Percentiles rank a stretch among this genome's conserved stretches.
phyloP scores from a whole-genome alignment of 2,113 vertebrate species.

The Pollachius pollachius region DNA sequence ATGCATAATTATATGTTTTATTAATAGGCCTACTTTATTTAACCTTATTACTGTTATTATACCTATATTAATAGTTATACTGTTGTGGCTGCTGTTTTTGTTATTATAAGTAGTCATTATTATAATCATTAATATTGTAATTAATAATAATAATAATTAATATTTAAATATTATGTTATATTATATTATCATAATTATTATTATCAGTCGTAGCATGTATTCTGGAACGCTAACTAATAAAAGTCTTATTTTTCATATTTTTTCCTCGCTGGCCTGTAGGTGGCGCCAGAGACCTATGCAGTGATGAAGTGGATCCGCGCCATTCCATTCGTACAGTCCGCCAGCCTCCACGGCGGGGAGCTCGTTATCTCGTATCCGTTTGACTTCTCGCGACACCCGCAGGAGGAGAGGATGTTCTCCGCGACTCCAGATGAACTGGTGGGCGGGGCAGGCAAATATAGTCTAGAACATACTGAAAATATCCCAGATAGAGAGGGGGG shows the following conservation, averaged over 20 bases:
- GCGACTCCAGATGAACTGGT: slow-evolving; percentile 96
- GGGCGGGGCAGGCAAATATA: neutral
- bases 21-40: too few relatives aligned
- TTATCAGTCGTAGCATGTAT: too few relatives aligned
- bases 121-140: too few relatives aligned
- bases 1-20: too few relatives aligned
- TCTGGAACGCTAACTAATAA: neutral
- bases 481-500: neutral
- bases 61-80: neutral
- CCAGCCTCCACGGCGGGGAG: slow-evolving; percentile 93
- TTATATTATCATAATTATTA: neutral
- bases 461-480: neutral
- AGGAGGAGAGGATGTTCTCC: slow-evolving; percentile 89
- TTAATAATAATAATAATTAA: too few relatives aligned
- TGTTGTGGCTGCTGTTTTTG: neutral
- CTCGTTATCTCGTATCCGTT: slow-evolving; percentile 95
- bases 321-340: slow-evolving; percentile 89
- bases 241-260: neutral
- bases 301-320: slow-evolving; percentile 93
- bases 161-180: neutral
- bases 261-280: slow-evolving; percentile 64
- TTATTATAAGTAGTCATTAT: too few relatives aligned
- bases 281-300: slow-evolving; percentile 93
- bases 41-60: neutral
- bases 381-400: slow-evolving; percentile 85